Base-by-base conservation (phyloP, 23 tunicate genomes). In the Trididemnum nubilum region DNA sequence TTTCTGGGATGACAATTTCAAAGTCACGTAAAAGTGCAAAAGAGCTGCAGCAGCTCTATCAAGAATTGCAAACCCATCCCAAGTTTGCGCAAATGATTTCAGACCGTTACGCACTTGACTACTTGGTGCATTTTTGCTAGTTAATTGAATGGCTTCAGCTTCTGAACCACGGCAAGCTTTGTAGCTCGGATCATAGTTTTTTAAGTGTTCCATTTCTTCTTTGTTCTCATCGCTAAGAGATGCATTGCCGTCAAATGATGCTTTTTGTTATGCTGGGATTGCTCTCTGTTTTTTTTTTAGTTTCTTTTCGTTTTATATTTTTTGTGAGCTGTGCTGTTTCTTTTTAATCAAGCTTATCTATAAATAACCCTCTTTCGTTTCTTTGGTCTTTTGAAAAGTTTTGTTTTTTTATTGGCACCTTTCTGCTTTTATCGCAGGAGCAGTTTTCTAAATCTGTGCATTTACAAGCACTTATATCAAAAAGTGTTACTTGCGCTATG, bases 381-480 rank as follows among this genome's bases (percentile, higher is more conserved):
- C 29, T n/a, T 22, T 61, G 67, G 29, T 61, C 29, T 61, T 21
- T 25, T 61, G n/a, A 22, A 22, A 61, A 61, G 29, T 61, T 61
- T 61, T 26, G 67, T 61, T 61, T 26, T 61, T 61, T 61, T 22
- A 61, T 61, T 61, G 67, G n/a, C 29, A 61, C 29, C 67, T 61
- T 25, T 61, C 67, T 25, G 29, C 67, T 61, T 61, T 61, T 61
- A 61, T 61, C 67, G n/a, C 67, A 61, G 27, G 67, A 61, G 29
- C 26, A 61, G 4, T 22, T 61, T 61, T 61, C 67, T 4, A 61
- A 61, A 61, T 61, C n/a, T 5, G 29, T 25, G 29, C 67, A 61
- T 61, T 61, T 61, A 26, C 67, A 61, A 21, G 67, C 67, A n/a
- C 67, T 61, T 61, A 61, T 61, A 61, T 61, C 67, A 61, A 22